These are phyloP conservation scores for Eudyptes chrysolophus DNA, from an alignment of 2,113 vertebrate genomes.

Conservation along the genomic window DNA sequence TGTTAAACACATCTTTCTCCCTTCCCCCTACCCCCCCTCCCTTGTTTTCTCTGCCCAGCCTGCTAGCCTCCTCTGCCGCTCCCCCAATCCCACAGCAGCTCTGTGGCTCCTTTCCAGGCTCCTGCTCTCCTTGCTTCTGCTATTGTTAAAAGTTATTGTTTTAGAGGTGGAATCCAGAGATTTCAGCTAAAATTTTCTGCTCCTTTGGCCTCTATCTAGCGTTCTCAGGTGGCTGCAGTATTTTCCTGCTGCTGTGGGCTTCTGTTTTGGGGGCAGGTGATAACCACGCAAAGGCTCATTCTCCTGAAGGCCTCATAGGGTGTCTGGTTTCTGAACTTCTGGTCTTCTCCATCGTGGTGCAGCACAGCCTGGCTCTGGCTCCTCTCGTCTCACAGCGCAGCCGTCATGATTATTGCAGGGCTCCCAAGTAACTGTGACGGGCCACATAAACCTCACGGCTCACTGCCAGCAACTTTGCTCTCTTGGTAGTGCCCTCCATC, in stretches of 20 bases:
- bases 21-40: neutral
- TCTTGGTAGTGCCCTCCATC: neutral
- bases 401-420: fast-evolving
- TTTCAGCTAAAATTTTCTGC: neutral
- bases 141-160: neutral
- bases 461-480: neutral
- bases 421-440: neutral
- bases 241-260: neutral
- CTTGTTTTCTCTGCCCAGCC: neutral
- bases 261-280: neutral
- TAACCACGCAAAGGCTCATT: neutral
- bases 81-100: neutral
- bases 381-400: neutral
- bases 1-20: neutral
- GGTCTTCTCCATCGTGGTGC: neutral
- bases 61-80: neutral
- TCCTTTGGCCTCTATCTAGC: neutral
- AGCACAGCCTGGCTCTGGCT: neutral
- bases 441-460: neutral
- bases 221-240: neutral
- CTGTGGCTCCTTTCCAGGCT: neutral
- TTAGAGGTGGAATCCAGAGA: neutral
- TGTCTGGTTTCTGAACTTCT: neutral
- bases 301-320: neutral
- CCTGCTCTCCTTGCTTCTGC: neutral